Evolutionary conservation across 2,888 invertebrate genomes (phyloP).

Genomic region (Clivina fossor): DNA sequence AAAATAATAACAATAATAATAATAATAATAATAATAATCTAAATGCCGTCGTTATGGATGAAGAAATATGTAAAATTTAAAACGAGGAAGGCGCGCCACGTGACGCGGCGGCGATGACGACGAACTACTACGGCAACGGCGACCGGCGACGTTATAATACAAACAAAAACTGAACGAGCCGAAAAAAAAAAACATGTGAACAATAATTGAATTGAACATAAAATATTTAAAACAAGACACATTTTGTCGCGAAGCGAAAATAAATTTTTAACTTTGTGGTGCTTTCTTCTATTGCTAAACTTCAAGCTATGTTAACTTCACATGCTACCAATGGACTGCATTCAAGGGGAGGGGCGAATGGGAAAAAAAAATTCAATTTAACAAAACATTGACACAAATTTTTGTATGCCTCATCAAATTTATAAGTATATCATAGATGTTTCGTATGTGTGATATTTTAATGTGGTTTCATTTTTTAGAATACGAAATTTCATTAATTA

Average conservation of each 20-base stretch:
- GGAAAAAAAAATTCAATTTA: conserved; percentile 50
- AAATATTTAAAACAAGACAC: conserved; percentile 31
- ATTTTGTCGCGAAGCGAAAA: conserved; percentile 47
- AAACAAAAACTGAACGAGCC: conserved; percentile 43
- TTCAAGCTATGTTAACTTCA: conserved; percentile 54
- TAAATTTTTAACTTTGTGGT: conserved; percentile 50
- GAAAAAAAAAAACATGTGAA: conserved; percentile 48
- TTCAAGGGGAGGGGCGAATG: conserved; percentile 53
- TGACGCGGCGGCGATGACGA: too few species aligned
- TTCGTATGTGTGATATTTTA: conserved; percentile 34
- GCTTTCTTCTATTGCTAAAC: conserved; percentile 55
- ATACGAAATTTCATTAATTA: conserved; percentile 25
- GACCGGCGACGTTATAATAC: too few species aligned
- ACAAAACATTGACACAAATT: conserved; percentile 49
- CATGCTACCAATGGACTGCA: conserved; percentile 54
- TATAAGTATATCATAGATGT: conserved; percentile 38
- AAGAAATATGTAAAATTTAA: too few species aligned
- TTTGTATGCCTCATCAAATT: conserved; percentile 54
- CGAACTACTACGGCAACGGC: too few species aligned
- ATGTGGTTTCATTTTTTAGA: conserved; percentile 30
- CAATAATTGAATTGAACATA: conserved; percentile 43
- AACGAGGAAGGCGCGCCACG: too few species aligned
- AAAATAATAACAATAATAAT: too few species aligned
- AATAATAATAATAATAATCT: too few species aligned
- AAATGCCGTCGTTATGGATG: too few species aligned